Evolutionary conservation across 1,140 invertebrate species (phyloP).

Genomic region (Phenacoccus solenopsis): DNA sequence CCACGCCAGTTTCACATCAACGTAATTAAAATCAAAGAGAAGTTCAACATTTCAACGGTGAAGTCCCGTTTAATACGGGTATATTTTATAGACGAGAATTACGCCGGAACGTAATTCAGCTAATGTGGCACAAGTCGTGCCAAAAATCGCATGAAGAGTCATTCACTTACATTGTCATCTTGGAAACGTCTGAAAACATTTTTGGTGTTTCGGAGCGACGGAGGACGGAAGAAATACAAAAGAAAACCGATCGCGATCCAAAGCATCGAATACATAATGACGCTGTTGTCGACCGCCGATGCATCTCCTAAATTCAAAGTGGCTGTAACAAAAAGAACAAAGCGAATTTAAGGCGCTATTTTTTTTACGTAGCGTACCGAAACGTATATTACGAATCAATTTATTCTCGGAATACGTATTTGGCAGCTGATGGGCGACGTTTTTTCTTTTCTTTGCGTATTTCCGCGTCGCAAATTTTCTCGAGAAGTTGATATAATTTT

Average conservation of each 20-base stretch:
- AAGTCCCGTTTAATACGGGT: too few relatives aligned
- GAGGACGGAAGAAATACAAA: slow-evolving; percentile 9
- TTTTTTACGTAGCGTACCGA: not conserved
- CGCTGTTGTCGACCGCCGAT: not conserved
- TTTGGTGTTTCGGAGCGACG: not conserved
- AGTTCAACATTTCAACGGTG: too few relatives aligned
- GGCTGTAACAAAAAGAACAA: not conserved
- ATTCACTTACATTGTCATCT: not conserved
- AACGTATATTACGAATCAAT: not conserved
- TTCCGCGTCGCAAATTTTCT: too few relatives aligned
- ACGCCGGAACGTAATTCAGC: not conserved
- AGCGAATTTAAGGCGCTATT: not conserved
- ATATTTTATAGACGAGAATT: not conserved
- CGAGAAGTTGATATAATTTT: too few relatives aligned
- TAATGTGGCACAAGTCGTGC: too few relatives aligned
- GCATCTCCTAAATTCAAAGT: not conserved
- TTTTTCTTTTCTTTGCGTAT: too few relatives aligned
- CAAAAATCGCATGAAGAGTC: not conserved
- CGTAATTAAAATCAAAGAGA: too few relatives aligned
- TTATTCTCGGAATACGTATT: not conserved
- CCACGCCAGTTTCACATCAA: too few relatives aligned
- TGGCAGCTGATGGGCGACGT: not conserved
- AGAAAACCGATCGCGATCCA: slow-evolving; percentile 6
- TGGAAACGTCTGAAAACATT: not conserved
- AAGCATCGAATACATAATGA: slow-evolving; percentile 7